Percentiles rank a stretch among this genome's conserved stretches.
phyloP scores from a whole-genome alignment of 2,113 vertebrate species.

The Elgaria multicarinata region DNA sequence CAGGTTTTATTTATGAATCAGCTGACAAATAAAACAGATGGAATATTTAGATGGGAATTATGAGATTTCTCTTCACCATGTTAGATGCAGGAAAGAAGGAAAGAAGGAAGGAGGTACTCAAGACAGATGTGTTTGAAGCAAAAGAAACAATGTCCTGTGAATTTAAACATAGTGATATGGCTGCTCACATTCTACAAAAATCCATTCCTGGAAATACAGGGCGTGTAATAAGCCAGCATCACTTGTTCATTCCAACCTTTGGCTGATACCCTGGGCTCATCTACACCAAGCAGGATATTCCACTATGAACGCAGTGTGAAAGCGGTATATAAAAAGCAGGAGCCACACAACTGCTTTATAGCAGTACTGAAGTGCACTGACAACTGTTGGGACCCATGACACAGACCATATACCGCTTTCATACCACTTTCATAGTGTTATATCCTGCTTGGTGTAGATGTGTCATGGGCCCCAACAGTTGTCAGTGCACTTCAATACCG shows the following conservation, averaged over 20 bases:
- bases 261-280: not conserved
- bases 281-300: no score
- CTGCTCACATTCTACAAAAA: not conserved
- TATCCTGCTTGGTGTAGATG: no score
- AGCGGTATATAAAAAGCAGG: no score
- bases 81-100: not conserved
- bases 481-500: no score
- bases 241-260: not conserved
- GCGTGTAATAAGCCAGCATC: not conserved
- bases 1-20: not conserved
- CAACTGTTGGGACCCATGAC: no score
- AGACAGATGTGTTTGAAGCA: not conserved
- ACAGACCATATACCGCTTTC: no score
- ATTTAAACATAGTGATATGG: not conserved
- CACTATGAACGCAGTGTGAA: no score
- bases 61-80: not conserved
- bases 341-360: no score
- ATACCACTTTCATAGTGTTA: no score
- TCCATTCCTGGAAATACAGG: not conserved
- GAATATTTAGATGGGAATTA: not conserved
- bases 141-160: not conserved
- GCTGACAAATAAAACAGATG: not conserved
- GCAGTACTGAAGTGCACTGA: no score
- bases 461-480: no score
- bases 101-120: not conserved